phyloP scores from a whole-genome alignment of 2,797 vertebrate genomes.

The Gymnoscopelus microlampas region DNA sequence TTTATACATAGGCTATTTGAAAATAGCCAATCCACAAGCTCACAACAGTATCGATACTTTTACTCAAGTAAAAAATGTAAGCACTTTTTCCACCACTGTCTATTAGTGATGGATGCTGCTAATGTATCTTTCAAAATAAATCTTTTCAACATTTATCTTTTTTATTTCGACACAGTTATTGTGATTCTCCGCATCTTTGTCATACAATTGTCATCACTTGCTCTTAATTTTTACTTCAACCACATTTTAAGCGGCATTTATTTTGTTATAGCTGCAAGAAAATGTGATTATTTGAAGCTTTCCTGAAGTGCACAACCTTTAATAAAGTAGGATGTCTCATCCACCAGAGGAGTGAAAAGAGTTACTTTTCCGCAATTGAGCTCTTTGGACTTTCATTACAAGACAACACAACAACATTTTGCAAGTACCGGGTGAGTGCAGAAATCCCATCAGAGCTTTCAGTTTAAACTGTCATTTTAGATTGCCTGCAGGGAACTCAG shows the following conservation, averaged over 20 bases:
- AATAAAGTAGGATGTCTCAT: slow-evolving; percentile 73
- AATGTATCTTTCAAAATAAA: no score
- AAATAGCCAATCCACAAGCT: no score
- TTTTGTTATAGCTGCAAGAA: slow-evolving; percentile 42
- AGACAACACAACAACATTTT: slow-evolving; percentile 55
- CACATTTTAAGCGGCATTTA: slow-evolving; percentile 57
- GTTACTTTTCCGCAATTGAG: slow-evolving; percentile 70
- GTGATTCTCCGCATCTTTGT: no score
- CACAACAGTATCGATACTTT: no score
- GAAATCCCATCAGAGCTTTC: slow-evolving; percentile 69
- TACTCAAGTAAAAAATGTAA: no score
- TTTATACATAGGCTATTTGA: no score
- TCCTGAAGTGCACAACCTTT: slow-evolving; percentile 58
- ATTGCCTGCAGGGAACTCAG: slow-evolving; percentile 68
- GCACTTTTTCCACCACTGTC: no score
- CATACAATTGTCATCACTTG: no score
- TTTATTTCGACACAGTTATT: no score
- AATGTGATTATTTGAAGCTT: slow-evolving; percentile 50
- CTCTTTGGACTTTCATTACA: slow-evolving; percentile 55
- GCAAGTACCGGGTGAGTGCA: slow-evolving; percentile 61
- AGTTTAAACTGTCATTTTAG: slow-evolving; percentile 74
- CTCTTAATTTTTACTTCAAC: slow-evolving; percentile 23
- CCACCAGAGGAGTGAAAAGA: slow-evolving; percentile 64
- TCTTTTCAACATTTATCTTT: no score
- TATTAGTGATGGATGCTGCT: no score